phyloP scores from a whole-genome alignment of 2,113 vertebrate genomes.

The Microcebus lehilahytsara region DNA sequence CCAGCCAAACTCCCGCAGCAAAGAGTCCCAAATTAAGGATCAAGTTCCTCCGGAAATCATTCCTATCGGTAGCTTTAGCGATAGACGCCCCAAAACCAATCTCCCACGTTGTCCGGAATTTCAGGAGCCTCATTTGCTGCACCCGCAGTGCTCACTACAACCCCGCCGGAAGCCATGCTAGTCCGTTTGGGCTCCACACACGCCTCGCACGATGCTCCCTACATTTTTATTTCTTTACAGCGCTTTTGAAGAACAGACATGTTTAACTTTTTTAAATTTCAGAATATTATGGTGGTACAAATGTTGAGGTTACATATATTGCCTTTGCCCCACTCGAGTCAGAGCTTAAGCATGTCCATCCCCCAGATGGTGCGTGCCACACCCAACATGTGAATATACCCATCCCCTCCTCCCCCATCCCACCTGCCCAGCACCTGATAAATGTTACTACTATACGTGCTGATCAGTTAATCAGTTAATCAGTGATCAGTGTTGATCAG shows the following conservation, averaged over 20 bases:
- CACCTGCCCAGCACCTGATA: no score
- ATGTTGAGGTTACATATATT: no score
- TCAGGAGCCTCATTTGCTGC: conserved; percentile 42
- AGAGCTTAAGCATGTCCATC: no score
- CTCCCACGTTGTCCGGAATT: conserved; percentile 77
- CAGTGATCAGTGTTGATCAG: no score
- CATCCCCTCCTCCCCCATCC: no score
- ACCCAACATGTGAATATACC: no score
- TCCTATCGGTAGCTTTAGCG: conserved; percentile 90
- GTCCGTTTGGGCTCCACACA: fast-evolving
- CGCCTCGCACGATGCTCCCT: fast-evolving
- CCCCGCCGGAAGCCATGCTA: conserved; percentile 53
- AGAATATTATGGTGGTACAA: no score
- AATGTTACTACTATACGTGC: no score
- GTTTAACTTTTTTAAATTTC: no score
- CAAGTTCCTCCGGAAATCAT: conserved; percentile 96
- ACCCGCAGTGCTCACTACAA: conserved; percentile 74
- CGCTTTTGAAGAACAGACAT: neutral
- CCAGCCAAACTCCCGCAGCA: conserved; percentile 95
- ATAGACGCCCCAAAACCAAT: conserved; percentile 88
- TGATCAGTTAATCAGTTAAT: no score
- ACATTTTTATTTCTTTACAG: neutral
- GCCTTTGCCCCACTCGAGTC: no score
- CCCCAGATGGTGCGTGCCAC: no score
- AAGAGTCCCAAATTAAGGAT: conserved; percentile 96